A percentile compares a stretch with the other conserved stretches of the same genome.
These are phyloP conservation scores for Eubucco bourcierii DNA, from an alignment of 2,113 vertebrate genomes.

Conservation along the genomic window DNA sequence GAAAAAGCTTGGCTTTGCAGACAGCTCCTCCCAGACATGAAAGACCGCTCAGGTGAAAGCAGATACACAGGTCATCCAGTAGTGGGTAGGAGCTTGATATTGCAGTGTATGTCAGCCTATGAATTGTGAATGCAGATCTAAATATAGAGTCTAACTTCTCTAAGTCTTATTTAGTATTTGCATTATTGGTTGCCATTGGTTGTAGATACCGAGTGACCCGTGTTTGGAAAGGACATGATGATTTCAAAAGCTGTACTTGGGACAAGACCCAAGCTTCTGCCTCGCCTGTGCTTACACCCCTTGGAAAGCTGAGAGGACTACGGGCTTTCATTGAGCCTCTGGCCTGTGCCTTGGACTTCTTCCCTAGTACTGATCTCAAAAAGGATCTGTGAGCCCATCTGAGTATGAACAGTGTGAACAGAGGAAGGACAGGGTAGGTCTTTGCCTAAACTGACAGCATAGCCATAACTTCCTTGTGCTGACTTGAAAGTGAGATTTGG, in stretches of 20 bases:
- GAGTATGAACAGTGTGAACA: background rate
- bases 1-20: background rate
- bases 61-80: background rate
- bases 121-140: background rate
- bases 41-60: background rate
- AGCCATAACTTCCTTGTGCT: background rate
- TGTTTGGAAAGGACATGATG: background rate
- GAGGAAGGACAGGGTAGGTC: background rate
- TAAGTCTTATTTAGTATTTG: background rate
- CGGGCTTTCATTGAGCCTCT: background rate
- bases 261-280: background rate
- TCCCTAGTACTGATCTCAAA: background rate
- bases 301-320: background rate
- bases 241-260: background rate
- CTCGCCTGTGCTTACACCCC: fast-evolving
- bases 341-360: background rate
- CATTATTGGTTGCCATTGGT: background rate
- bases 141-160: background rate
- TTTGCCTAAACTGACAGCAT: background rate
- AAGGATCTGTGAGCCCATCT: background rate
- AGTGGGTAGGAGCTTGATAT: background rate
- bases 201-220: background rate
- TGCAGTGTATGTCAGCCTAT: background rate
- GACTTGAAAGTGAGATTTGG: background rate
- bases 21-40: background rate